Evolutionary conservation across 2,888 invertebrate genomes (phyloP).

Genomic region (Eutolmus rufibarbis): DNA sequence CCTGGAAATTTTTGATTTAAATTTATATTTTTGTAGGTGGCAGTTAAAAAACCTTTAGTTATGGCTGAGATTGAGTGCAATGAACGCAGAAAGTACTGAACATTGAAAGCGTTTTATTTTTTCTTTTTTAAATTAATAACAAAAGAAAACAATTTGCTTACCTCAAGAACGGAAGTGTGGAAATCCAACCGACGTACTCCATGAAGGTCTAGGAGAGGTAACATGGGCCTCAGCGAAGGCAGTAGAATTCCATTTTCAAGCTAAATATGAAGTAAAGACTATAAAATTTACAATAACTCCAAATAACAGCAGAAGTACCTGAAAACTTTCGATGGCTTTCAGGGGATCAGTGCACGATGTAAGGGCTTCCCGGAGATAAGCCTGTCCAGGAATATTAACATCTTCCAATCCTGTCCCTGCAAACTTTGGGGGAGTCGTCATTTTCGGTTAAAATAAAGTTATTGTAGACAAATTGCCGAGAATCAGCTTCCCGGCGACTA

Average conservation of each 20-base stretch:
- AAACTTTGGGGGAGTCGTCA: conserved; percentile 59
- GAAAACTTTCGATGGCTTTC: conserved; percentile 98
- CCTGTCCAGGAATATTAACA: conserved; percentile 85
- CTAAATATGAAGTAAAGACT: conserved; percentile 60
- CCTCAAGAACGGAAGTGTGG: conserved; percentile 89
- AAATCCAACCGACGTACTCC: conserved; percentile 92
- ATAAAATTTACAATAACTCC: background rate
- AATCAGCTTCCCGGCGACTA: background rate
- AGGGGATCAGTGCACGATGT: conserved; percentile 96
- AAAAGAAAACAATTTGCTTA: conserved; percentile 20
- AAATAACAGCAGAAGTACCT: conserved; percentile 64
- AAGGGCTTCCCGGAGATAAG: conserved; percentile 86
- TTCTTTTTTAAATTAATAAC: background rate
- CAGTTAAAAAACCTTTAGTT: too few relatives aligned
- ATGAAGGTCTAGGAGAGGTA: conserved; percentile 93
- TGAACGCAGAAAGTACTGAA: too few relatives aligned
- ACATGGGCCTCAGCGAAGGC: conserved; percentile 91
- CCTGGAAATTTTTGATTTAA: conserved; percentile 58
- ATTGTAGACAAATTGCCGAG: background rate
- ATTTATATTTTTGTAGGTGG: conserved; percentile 48
- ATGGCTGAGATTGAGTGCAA: too few relatives aligned
- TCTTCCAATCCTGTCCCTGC: conserved; percentile 77
- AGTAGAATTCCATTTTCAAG: conserved; percentile 89
- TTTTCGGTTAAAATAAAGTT: conserved; percentile 44
- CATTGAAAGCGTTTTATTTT: too few relatives aligned